Evolutionary conservation across 2,888 invertebrate species (phyloP).

Genomic region (Galerucella nymphaeae): DNA sequence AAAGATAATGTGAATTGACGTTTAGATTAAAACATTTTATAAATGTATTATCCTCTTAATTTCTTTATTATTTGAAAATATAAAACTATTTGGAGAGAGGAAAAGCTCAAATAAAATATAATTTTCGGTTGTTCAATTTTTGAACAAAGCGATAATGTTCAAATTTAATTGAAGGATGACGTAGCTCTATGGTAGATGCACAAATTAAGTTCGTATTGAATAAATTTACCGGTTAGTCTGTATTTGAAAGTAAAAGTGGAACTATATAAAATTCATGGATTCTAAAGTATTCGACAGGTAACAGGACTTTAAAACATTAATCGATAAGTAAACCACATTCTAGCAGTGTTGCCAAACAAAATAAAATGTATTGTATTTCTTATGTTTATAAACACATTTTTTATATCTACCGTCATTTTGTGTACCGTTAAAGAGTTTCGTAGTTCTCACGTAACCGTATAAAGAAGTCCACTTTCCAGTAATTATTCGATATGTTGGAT

Average conservation of each 20-base stretch:
- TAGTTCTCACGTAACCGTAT: too few species aligned
- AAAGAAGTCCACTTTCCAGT: too few species aligned
- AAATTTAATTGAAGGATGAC: not conserved
- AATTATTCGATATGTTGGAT: too few species aligned
- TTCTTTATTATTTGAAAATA: not conserved
- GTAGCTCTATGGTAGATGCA: not conserved
- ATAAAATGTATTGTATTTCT: too few species aligned
- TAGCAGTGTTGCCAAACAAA: not conserved
- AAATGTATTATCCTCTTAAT: not conserved
- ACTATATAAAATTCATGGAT: not conserved
- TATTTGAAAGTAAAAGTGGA: not conserved
- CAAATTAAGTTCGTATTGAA: not conserved
- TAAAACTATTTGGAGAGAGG: too few species aligned
- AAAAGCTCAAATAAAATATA: too few species aligned
- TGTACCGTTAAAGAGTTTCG: too few species aligned
- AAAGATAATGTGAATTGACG: not conserved
- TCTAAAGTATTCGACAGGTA: not conserved
- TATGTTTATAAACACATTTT: too few species aligned
- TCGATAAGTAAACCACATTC: not conserved
- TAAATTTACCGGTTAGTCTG: not conserved
- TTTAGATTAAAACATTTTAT: not conserved
- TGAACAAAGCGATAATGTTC: not conserved
- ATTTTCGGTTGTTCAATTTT: too few species aligned
- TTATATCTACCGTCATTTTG: too few species aligned
- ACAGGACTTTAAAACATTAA: not conserved